Percentiles rank a stretch among this genome's conserved stretches.
Conservation (phyloP, 2,113 vertebrate genomes). For the Oenanthe melanoleuca region DNA sequence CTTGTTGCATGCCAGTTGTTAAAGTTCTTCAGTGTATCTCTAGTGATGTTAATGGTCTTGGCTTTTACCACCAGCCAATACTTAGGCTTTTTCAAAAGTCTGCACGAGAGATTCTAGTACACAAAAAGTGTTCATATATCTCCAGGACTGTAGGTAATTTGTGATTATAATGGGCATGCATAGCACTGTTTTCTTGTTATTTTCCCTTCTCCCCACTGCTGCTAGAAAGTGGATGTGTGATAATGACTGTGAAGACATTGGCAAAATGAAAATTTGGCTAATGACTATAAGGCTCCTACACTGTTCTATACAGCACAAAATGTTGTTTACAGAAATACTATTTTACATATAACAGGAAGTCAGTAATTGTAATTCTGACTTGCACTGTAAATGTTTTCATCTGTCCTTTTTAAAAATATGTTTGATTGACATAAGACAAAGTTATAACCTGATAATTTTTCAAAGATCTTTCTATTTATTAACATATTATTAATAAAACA, state of each 20-base stretch:
- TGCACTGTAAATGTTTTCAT: background rate
- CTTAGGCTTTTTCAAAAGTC: background rate
- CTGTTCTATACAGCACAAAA: background rate
- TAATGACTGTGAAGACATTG: background rate
- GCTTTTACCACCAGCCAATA: background rate
- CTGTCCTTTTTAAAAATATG: background rate
- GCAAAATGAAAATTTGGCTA: background rate
- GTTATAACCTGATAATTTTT: background rate
- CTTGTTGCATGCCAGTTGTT: background rate
- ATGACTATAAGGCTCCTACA: background rate
- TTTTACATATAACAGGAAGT: background rate
- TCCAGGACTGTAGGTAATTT: background rate
- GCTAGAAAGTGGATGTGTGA: background rate
- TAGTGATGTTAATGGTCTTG: background rate
- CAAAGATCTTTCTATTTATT: background rate
- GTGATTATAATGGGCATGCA: background rate
- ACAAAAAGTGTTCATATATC: background rate
- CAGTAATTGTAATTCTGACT: background rate
- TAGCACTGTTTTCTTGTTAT: background rate
- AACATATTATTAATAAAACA: background rate
- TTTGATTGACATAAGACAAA: background rate
- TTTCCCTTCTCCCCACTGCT: background rate
- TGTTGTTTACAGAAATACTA: background rate
- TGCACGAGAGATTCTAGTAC: background rate
- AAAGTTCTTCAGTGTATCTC: background rate